Evolutionary conservation across 2,888 invertebrate genomes (phyloP), one percentile per base, ranked within the genome.

Genomic region (Arctia plantaginis): DNA sequence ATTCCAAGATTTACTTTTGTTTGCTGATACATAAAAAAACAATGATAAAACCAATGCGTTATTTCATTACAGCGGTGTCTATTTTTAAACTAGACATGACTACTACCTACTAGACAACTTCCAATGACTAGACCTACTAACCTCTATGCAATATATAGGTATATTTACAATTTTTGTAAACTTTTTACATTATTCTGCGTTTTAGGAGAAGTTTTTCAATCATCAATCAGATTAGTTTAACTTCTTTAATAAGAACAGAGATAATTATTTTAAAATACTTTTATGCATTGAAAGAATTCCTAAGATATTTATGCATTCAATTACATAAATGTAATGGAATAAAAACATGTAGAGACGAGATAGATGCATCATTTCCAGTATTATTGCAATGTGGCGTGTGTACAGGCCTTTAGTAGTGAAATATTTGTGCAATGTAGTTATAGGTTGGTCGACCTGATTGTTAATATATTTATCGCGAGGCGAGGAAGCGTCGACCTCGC

Each of bases 401-500:
- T 62, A 70, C n/a, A 70, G 23, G 13, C 30, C 59, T 64, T 69
- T 6, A 70, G 4, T 51, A n/a, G 65, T 30, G 51, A 47, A 35
- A 35, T 66, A 71, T 51, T 51, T 65, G 18, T 76, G 62, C 72
- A 76, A 23, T 77, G 69, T 66, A 75, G 69, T 71, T 20, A 23
- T 70, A 76, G 69, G 83, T 77, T 75, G 66, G 75, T 81, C 74
- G 82, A 73, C 77, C 81, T 85, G 69, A 76, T 74, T 78, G 75
- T 79, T 55, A 62, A 73, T 76, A 73, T n/a, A 74, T 77, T 77
- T 77, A 83, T 79, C 76, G 77, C 69, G 27, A 64, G 65, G 81
- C 75, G 81, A 85, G 80, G 84, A 85, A 85, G 65, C 85, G 80
- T 79, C 84, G 84, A 84, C 84, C 84, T 84, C 84, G 83, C 55